These are phyloP conservation scores for Mormyrops boulengeri DNA, from an alignment of 2,797 vertebrate species.

Conservation along the genomic window DNA sequence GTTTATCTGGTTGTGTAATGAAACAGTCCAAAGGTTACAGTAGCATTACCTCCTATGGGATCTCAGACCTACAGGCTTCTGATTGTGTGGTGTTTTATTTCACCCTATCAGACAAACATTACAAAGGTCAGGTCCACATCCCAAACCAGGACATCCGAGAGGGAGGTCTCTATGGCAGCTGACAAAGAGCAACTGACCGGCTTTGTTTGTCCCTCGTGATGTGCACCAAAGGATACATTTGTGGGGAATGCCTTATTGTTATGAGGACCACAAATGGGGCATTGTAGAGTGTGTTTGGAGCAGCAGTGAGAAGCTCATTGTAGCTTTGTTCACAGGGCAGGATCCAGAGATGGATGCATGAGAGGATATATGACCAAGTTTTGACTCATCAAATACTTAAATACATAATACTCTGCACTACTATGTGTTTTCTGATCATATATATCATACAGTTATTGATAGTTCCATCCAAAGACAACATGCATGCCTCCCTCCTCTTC, in stretches of 20 bases:
- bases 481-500: neutral
- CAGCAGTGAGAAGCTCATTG: neutral
- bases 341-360: neutral
- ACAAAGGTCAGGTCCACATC: neutral
- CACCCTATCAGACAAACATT: neutral
- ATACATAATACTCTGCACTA: neutral
- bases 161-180: neutral
- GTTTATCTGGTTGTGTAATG: neutral
- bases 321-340: neutral
- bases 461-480: neutral
- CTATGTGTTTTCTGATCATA: neutral
- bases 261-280: neutral
- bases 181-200: neutral
- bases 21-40: neutral
- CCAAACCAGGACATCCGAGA: neutral
- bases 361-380: neutral
- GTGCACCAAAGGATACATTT: neutral
- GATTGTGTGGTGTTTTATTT: neutral
- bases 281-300: slow-evolving; percentile 22
- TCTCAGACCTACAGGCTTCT: neutral
- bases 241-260: neutral
- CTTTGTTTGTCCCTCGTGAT: neutral
- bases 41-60: neutral
- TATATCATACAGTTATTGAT: neutral
- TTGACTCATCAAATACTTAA: neutral